These are phyloP conservation scores for Rhogogaster chlorosoma DNA, from an alignment of 2,888 invertebrate genomes.

Conservation along the genomic window DNA sequence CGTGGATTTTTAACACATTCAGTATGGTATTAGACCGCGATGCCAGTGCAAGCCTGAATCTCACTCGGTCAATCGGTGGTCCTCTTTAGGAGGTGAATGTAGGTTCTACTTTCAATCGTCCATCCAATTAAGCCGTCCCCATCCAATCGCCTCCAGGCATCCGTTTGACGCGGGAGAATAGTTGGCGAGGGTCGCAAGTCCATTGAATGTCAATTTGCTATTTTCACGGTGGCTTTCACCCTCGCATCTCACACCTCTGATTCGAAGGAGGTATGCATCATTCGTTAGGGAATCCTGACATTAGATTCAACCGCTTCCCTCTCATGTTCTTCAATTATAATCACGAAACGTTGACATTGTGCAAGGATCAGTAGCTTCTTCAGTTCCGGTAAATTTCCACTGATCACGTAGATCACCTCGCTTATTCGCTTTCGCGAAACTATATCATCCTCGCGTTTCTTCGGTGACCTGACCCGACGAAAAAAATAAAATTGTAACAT, in stretches of 20 bases:
- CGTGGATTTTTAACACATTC: background rate
- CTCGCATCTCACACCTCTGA: constrained; percentile 52
- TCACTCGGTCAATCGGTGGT: constrained; percentile 35
- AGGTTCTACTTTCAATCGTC: constrained; percentile 45
- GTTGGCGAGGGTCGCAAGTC: constrained; percentile 73
- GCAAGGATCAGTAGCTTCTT: background rate
- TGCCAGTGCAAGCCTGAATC: background rate
- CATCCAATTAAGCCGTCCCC: constrained; percentile 46
- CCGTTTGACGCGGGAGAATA: constrained; percentile 51
- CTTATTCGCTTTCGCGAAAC: background rate
- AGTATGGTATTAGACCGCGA: background rate
- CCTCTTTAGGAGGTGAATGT: constrained; percentile 35
- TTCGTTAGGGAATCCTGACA: constrained; percentile 67
- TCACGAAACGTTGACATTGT: background rate
- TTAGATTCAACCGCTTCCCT: background rate
- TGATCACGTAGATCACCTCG: background rate
- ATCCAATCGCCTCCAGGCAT: constrained; percentile 43
- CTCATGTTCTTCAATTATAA: background rate
- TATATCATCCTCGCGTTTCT: background rate
- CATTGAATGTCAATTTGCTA: constrained; percentile 71
- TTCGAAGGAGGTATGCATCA: constrained; percentile 66
- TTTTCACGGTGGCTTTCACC: constrained; percentile 65
- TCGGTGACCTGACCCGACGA: background rate
- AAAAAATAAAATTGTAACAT: background rate
- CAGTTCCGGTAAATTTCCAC: background rate